Evolutionary conservation across 2,797 vertebrate species (phyloP), one percentile per base, ranked within the genome.

Genomic region (Takifugu rubripes): DNA sequence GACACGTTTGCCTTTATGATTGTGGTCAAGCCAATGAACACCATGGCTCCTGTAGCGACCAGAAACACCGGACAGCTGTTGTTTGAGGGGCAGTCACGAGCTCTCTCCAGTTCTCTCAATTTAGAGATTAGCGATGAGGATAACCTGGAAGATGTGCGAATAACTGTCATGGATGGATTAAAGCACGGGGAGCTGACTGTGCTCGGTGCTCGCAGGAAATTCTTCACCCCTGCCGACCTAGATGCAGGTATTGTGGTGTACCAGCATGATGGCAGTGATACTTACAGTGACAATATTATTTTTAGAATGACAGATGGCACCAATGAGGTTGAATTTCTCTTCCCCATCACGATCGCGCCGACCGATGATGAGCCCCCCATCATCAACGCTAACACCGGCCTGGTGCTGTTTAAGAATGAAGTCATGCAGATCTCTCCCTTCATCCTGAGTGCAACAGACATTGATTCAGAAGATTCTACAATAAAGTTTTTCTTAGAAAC

Each of bases 251-350:
- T 82, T 50, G 92, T 96, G 47, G 76, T 94, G 40, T 96, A 95
- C 72, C 93, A 94, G 72, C 93, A 95, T 0, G 92, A 95, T 0
- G 93, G 93, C 66, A 94, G 91, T 0, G 90, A 96, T 66, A 94
- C 92, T 33, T 94, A 93, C 71, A 95, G 94, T 0, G 93, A 96
- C 79, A 96, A 93, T 62, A 89, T 95, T 56, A 79, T 96, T 75
- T 94, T 96, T 74, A 69, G 77, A 56, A 89, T 96, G 92, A 90
- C 89, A 11, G 94, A 95, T 9, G 92, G 92, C 44, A 85, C 50
- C 8, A 91, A 94, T 59, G 91, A 91, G 50, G 93, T 95, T 1
- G 90, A 96, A 64, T 94, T 96, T 87, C 87, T 97, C 66, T 95
- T 94, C 64, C 91, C 93, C 4, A 89, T 96, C 68, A 90, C 92